Percentiles rank a stretch among this genome's conserved stretches.
Evolutionary conservation across 1,140 invertebrate genomes (phyloP).

Genomic region (Glomeris maerens): DNA sequence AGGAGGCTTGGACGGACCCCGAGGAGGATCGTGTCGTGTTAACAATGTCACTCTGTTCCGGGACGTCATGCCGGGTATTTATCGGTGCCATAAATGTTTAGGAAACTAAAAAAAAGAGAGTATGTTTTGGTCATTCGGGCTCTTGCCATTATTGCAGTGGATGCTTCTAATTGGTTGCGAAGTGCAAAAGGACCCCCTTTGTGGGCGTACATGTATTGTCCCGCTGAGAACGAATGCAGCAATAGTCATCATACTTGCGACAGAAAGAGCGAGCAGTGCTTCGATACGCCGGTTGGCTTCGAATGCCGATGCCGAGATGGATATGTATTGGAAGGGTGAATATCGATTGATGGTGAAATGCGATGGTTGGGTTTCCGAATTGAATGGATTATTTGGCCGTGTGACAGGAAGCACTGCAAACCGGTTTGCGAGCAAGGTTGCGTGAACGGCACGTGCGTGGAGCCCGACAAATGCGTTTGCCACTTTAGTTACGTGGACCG

Average conservation of each 20-base stretch:
- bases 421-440: constrained; percentile 81
- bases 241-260: constrained; percentile 86
- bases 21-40: constrained; percentile 22
- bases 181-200: constrained; percentile 8
- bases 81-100: too few species aligned
- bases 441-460: constrained; percentile 66
- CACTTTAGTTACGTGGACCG: constrained; percentile 89
- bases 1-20: constrained; percentile 32
- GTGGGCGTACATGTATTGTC: constrained; percentile 78
- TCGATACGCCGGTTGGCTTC: constrained; percentile 56
- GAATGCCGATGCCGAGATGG: constrained; percentile 72
- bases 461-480: constrained; percentile 72
- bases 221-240: constrained; percentile 81
- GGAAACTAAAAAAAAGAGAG: too few species aligned
- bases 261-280: constrained; percentile 64
- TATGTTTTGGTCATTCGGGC: too few species aligned
- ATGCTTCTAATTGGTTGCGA: too few species aligned
- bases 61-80: too few species aligned
- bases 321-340: constrained; percentile 38
- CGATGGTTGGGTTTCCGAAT: neutral
- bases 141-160: too few species aligned
- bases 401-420: constrained; percentile 42
- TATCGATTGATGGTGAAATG: constrained; percentile 2
- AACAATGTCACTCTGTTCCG: constrained; percentile 19
- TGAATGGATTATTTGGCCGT: neutral